Evolutionary conservation across 2,113 vertebrate species (phyloP).

Genomic region (Marmota monax): DNA sequence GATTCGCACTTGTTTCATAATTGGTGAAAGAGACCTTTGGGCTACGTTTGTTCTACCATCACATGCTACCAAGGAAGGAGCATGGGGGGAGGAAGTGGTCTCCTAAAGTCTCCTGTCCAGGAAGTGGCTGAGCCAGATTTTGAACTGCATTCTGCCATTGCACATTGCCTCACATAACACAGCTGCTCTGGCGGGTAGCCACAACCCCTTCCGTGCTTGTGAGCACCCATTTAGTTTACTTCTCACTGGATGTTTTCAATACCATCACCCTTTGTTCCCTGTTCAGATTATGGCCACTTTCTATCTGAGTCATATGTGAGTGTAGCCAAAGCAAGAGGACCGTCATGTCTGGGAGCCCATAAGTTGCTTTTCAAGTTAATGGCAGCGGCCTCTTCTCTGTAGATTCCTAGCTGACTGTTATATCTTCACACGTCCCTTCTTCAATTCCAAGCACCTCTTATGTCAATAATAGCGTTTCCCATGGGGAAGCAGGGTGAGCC

Average conservation of each 20-base stretch:
- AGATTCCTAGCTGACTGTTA: background rate
- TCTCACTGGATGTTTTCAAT: background rate
- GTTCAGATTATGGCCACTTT: background rate
- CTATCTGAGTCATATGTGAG: rapidly evolving
- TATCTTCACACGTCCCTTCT: background rate
- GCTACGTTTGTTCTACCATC: background rate
- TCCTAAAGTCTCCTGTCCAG: background rate
- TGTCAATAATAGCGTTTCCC: background rate
- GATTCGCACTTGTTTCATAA: background rate
- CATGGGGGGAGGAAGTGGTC: background rate
- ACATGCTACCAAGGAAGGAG: background rate
- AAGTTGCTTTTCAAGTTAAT: background rate
- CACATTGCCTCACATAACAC: background rate
- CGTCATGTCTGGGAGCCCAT: background rate
- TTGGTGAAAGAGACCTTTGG: background rate
- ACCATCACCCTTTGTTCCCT: background rate
- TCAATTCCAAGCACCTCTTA: background rate
- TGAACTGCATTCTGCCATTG: rapidly evolving
- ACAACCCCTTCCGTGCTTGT: background rate
- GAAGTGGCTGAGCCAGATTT: background rate
- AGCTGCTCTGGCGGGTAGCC: background rate
- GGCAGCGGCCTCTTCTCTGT: background rate
- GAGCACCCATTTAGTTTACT: background rate
- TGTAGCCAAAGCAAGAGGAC: background rate
- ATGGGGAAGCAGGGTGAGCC: rapidly evolving